phyloP scores from a whole-genome alignment of 2,888 invertebrate genomes.

The Cantharis rustica region DNA sequence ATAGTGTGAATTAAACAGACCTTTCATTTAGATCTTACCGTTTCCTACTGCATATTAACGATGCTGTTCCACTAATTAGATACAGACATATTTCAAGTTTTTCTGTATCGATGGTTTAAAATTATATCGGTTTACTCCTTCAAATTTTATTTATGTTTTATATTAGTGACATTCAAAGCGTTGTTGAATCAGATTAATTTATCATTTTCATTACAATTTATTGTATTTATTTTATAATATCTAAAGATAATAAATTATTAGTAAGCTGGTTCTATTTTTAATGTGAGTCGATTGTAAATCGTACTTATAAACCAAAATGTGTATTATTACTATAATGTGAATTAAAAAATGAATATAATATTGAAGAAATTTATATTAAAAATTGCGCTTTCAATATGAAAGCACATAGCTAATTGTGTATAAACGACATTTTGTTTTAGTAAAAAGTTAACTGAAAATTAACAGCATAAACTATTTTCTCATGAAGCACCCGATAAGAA shows the following conservation, averaged over 20 bases:
- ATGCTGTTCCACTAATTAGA: background rate
- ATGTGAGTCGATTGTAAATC: no score
- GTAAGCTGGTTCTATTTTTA: no score
- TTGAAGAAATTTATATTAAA: background rate
- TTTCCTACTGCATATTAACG: background rate
- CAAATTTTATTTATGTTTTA: background rate
- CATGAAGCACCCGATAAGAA: slow-evolving; percentile 17
- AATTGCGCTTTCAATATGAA: background rate
- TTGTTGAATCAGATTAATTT: no score
- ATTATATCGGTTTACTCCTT: background rate
- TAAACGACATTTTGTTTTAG: background rate
- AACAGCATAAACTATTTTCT: background rate
- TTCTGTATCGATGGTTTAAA: background rate
- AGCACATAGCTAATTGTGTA: background rate
- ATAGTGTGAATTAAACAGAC: no score
- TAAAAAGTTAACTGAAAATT: background rate
- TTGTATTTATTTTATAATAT: no score
- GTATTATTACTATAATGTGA: no score
- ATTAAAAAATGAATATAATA: background rate
- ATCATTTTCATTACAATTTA: no score
- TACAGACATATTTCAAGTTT: background rate
- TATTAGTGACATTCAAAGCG: background rate
- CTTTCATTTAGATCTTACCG: background rate
- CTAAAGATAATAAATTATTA: no score
- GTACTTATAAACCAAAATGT: no score